These are phyloP conservation scores for Leptinotarsa haldemani DNA, from an alignment of 2,888 invertebrate species.

Conservation along the genomic window DNA sequence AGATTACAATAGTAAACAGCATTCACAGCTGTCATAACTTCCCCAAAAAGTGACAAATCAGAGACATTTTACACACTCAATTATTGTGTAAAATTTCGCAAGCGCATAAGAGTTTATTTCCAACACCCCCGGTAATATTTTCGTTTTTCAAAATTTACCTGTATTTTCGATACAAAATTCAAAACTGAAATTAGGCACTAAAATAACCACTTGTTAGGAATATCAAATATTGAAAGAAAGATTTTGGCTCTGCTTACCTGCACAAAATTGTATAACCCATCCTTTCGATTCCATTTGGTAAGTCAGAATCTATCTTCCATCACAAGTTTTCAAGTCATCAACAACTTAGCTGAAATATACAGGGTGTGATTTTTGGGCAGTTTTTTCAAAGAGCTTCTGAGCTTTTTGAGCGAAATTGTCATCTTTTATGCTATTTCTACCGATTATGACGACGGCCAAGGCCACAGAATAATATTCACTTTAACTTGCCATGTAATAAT, in stretches of 20 bases:
- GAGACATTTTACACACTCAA: constrained; percentile 52
- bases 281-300: constrained; percentile 5
- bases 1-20: constrained; percentile 61
- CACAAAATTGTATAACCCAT: background rate
- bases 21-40: constrained; percentile 56
- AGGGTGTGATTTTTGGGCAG: constrained; percentile 53
- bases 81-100: constrained; percentile 50
- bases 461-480: constrained; percentile 34
- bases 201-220: background rate
- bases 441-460: constrained; percentile 49
- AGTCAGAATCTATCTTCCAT: background rate
- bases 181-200: background rate
- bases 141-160: constrained; percentile 31
- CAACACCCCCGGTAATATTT: constrained; percentile 44
- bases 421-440: constrained; percentile 52
- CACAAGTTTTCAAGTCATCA: too few species aligned
- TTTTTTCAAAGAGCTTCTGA: constrained; percentile 44
- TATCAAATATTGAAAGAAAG: background rate
- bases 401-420: constrained; percentile 49
- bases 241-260: constrained; percentile 1
- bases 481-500: constrained; percentile 53
- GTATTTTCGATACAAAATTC: constrained; percentile 23
- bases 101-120: constrained; percentile 52
- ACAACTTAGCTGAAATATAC: background rate
- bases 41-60: constrained; percentile 63